Conservation (phyloP, 1,140 invertebrate genomes). For the Caerostris extrusa region DNA sequence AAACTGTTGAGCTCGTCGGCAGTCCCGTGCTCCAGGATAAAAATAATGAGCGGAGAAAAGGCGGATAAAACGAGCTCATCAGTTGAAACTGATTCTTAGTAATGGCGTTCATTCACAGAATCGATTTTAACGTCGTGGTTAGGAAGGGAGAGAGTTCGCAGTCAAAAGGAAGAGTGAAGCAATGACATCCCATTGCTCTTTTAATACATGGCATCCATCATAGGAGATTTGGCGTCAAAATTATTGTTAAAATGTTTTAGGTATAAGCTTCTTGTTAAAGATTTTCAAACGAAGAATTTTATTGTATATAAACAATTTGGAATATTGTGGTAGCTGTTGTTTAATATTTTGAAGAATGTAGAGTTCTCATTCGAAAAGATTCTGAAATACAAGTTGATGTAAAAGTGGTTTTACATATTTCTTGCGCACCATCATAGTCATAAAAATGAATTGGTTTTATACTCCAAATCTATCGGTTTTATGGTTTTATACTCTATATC, state of each 20-base stretch:
- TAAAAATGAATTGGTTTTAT: no score
- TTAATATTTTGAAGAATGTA: no score
- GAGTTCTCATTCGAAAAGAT: no score
- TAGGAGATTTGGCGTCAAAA: neutral
- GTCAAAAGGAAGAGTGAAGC: neutral
- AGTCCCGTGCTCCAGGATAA: conserved; percentile 7
- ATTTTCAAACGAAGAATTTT: no score
- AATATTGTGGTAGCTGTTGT: no score
- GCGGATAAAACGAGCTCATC: conserved; percentile 5
- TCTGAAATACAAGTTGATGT: no score
- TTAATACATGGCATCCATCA: neutral
- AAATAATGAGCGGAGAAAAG: conserved; percentile 24
- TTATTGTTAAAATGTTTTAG: neutral
- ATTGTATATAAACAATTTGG: no score
- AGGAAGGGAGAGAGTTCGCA: neutral
- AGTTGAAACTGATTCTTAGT: conserved; percentile 15
- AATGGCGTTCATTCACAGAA: conserved; percentile 1
- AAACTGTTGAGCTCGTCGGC: conserved; percentile 7
- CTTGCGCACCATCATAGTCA: no score
- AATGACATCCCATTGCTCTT: neutral
- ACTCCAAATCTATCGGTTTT: no score
- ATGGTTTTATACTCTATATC: no score
- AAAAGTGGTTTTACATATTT: no score
- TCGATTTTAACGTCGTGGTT: conserved; percentile 9
- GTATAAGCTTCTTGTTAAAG: neutral